Evolutionary conservation across 2,113 vertebrate species (phyloP).

Genomic region (Cervus canadensis): DNA sequence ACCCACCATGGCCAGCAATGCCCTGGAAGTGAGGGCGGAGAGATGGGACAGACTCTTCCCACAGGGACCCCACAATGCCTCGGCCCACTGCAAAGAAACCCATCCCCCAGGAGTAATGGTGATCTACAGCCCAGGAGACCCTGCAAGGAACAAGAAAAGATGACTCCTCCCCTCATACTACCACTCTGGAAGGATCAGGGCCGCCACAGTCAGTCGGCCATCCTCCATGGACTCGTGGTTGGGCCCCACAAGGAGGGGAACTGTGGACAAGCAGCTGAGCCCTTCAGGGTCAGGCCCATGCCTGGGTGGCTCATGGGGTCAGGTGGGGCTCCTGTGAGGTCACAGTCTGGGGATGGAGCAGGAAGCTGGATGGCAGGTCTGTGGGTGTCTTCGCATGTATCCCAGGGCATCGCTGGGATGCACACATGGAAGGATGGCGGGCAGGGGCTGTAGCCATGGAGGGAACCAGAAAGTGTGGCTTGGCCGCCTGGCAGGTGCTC

Average conservation of each 20-base stretch:
- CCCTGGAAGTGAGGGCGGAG: no score
- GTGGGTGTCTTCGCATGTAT: neutral
- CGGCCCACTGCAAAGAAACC: no score
- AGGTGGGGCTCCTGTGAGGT: neutral
- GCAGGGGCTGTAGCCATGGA: neutral
- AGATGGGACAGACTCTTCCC: neutral
- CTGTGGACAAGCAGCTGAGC: neutral
- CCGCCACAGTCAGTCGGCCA: neutral
- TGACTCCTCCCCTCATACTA: no score
- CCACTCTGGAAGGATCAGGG: neutral
- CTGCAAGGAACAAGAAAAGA: no score
- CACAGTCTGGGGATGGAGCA: neutral
- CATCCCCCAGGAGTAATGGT: no score
- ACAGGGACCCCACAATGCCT: no score
- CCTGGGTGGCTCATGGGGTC: no score
- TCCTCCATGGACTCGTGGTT: neutral
- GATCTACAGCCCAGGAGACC: no score
- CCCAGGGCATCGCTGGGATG: rapidly evolving
- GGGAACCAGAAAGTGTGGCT: neutral
- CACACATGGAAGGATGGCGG: neutral
- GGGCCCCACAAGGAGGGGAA: neutral
- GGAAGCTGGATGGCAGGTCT: neutral
- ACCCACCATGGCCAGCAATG: no score
- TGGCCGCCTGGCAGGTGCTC: neutral
- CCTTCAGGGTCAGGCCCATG: no score